Evolutionary conservation across 2,888 invertebrate genomes (phyloP).

Genomic region (Leucophora obtusa): DNA sequence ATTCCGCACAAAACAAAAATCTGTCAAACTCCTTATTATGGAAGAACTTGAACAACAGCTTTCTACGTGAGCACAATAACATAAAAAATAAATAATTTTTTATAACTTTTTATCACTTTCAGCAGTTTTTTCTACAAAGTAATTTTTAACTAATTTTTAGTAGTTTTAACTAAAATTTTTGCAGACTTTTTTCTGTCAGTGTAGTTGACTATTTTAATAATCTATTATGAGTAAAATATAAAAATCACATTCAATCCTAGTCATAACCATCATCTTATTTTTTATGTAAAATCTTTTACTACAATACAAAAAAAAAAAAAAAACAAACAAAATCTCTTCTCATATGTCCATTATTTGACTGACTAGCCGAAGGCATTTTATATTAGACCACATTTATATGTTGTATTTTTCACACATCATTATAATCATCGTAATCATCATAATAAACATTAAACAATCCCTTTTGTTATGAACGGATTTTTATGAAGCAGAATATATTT

Average conservation of each 20-base stretch:
- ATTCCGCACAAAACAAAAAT: too few relatives aligned
- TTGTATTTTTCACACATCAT: conserved; percentile 55
- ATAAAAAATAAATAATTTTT: too few relatives aligned
- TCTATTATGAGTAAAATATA: not conserved
- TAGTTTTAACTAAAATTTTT: too few relatives aligned
- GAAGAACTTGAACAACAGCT: too few relatives aligned
- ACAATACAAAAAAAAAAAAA: not conserved
- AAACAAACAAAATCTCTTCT: conserved; percentile 4
- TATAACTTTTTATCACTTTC: too few relatives aligned
- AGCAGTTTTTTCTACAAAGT: too few relatives aligned
- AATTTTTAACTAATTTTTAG: too few relatives aligned
- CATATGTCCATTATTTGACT: conserved; percentile 24
- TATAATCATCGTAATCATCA: conserved; percentile 24
- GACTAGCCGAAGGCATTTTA: conserved; percentile 25
- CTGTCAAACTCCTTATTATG: too few relatives aligned
- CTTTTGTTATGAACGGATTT: conserved; percentile 11
- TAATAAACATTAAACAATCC: conserved; percentile 19
- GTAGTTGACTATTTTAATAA: not conserved
- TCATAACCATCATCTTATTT: not conserved
- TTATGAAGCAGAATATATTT: conserved; percentile 2
- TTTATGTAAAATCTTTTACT: conserved; percentile 14
- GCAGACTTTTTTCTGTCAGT: too few relatives aligned
- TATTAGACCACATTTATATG: conserved; percentile 39
- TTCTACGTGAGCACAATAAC: too few relatives aligned
- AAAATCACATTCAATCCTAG: not conserved